Conservation (phyloP, 2,797 vertebrate species). For the Etheostoma perlongum region DNA sequence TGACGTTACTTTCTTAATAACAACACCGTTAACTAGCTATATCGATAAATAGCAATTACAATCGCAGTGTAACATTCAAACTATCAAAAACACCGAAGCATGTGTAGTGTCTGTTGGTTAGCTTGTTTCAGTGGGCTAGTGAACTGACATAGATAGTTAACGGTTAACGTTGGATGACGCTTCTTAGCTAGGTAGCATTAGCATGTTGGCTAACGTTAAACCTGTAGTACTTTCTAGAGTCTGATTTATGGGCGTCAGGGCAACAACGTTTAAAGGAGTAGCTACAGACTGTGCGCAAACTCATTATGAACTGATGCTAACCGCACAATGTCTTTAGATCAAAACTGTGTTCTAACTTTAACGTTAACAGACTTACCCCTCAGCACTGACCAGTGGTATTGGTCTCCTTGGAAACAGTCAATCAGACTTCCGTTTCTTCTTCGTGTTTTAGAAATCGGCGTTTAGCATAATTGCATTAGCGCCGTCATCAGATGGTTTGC, state of each 20-base stretch:
- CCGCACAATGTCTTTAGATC: background rate
- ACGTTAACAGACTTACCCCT: conserved; percentile 53
- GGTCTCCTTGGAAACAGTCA: conserved; percentile 78
- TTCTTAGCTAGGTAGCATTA: conserved; percentile 49
- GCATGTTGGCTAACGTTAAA: conserved; percentile 51
- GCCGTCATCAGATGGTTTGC: conserved; percentile 22
- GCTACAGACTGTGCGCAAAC: background rate
- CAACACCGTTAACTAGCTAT: background rate
- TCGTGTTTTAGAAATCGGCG: background rate
- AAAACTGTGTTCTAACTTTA: background rate
- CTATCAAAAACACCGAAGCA: background rate
- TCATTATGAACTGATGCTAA: fast-evolving
- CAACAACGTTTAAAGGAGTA: background rate
- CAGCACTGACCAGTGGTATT: conserved; percentile 47
- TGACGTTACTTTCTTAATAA: background rate
- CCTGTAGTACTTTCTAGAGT: conserved; percentile 24
- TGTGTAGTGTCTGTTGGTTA: background rate
- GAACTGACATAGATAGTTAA: background rate
- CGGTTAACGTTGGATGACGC: background rate
- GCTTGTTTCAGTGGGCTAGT: background rate
- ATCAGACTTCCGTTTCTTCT: conserved; percentile 43
- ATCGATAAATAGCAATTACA: background rate
- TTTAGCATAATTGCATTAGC: background rate
- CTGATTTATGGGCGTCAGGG: background rate
- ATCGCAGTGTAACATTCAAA: fast-evolving